Conservation (phyloP, 2,888 invertebrate species). For the Orchestes rusci region DNA sequence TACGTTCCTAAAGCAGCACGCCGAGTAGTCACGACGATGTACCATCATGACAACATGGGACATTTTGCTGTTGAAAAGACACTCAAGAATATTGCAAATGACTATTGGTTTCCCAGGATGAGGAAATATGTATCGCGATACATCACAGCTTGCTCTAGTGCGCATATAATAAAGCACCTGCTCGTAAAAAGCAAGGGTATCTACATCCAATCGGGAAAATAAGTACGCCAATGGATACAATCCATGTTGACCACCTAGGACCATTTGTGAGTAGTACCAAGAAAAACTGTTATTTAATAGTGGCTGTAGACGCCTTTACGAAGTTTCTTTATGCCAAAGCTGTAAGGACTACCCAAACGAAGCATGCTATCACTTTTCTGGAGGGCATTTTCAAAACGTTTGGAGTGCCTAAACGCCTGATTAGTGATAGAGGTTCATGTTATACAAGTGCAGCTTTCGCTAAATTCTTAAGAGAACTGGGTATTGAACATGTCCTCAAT, state of each 20-base stretch:
- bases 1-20: no score
- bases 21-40: background rate
- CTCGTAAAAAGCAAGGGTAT: slow-evolving; percentile 23
- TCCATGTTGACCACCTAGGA: slow-evolving; percentile 30
- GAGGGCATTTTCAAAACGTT: slow-evolving; percentile 18
- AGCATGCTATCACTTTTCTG: slow-evolving; percentile 14
- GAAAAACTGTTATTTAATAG: slow-evolving; percentile 29
- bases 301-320: slow-evolving; percentile 32
- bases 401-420: slow-evolving; percentile 21
- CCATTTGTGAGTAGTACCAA: slow-evolving; percentile 25
- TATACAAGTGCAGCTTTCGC: slow-evolving; percentile 23
- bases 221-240: slow-evolving; percentile 25
- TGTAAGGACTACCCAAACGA: slow-evolving; percentile 15
- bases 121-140: slow-evolving; percentile 27
- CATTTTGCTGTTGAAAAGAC: slow-evolving; percentile 29
- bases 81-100: slow-evolving; percentile 7
- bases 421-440: slow-evolving; percentile 21
- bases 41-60: slow-evolving; percentile 33
- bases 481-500: slow-evolving; percentile 23
- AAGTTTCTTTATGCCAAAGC: slow-evolving; percentile 33
- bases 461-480: slow-evolving; percentile 9
- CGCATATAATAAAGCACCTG: slow-evolving; percentile 29
- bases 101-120: slow-evolving; percentile 30
- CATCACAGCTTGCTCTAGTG: slow-evolving; percentile 31
- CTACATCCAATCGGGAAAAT: slow-evolving; percentile 27